Evolutionary conservation across 2,113 vertebrate genomes (phyloP).

Genomic region (Silurus asotus): DNA sequence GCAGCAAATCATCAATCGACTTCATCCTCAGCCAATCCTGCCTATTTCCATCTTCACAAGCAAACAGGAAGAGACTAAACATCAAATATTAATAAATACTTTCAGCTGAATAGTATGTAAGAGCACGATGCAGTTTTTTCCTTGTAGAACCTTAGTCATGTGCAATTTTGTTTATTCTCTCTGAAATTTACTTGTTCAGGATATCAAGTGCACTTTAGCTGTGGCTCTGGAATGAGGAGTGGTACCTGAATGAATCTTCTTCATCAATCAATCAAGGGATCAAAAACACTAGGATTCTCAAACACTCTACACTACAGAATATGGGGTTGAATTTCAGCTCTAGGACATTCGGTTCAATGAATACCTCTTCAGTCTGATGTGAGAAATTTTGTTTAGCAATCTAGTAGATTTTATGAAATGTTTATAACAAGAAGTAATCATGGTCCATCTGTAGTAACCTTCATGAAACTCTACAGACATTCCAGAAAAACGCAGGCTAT

Average conservation of each 20-base stretch:
- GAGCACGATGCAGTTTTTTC: not conserved
- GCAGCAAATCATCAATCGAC: not conserved
- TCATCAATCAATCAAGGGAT: not conserved
- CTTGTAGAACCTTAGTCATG: not conserved
- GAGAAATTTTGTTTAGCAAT: not conserved
- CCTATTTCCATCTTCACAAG: not conserved
- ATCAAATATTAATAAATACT: not conserved
- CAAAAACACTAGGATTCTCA: not conserved
- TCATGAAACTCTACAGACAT: not conserved
- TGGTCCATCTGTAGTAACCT: not conserved
- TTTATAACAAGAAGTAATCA: not conserved
- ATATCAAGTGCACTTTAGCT: constrained; percentile 51
- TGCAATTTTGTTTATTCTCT: not conserved
- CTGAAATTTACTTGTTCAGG: not conserved
- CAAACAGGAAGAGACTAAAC: not conserved
- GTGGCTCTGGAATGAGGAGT: constrained; percentile 39
- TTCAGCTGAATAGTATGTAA: not conserved
- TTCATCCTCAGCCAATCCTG: not conserved
- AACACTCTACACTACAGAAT: not conserved
- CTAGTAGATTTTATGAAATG: not conserved
- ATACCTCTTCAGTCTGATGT: not conserved
- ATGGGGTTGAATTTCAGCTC: not conserved
- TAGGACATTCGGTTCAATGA: not conserved
- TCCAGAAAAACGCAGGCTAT: not conserved
- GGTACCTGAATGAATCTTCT: not conserved